Evolutionary conservation across 2,113 vertebrate genomes (phyloP).

Genomic region (Tautogolabrus adspersus): DNA sequence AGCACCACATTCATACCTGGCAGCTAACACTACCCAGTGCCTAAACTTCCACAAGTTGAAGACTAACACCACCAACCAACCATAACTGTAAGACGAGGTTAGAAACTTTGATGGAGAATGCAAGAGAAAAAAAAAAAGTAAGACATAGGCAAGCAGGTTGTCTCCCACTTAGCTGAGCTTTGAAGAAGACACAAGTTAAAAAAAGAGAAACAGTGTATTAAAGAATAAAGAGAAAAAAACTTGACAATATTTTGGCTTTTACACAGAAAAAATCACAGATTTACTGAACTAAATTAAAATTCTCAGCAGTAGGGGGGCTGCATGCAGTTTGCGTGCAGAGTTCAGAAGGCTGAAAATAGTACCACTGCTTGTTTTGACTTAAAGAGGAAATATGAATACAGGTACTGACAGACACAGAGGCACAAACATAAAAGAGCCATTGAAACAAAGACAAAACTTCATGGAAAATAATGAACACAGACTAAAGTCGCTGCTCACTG

Average conservation of each 20-base stretch:
- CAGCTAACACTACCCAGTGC: no score
- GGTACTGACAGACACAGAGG: neutral
- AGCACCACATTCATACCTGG: neutral
- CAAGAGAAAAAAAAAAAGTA: no score
- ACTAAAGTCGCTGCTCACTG: neutral
- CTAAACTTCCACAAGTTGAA: neutral
- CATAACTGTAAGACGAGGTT: neutral
- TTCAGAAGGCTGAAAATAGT: neutral
- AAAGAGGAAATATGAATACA: neutral
- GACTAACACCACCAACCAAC: neutral
- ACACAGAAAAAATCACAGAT: conserved; percentile 1
- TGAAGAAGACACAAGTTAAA: neutral
- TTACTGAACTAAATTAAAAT: neutral
- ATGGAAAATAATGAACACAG: neutral
- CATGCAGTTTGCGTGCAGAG: neutral
- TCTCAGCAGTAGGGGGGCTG: neutral
- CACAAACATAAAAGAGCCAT: neutral
- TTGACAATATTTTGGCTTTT: neutral
- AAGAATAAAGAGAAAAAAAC: neutral
- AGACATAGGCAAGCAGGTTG: neutral
- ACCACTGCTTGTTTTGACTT: neutral
- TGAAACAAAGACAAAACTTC: neutral
- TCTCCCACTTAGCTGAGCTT: neutral
- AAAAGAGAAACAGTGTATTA: neutral
- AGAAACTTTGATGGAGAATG: neutral